Conservation (phyloP, 2,888 invertebrate species). For the Tetragnatha montana region DNA sequence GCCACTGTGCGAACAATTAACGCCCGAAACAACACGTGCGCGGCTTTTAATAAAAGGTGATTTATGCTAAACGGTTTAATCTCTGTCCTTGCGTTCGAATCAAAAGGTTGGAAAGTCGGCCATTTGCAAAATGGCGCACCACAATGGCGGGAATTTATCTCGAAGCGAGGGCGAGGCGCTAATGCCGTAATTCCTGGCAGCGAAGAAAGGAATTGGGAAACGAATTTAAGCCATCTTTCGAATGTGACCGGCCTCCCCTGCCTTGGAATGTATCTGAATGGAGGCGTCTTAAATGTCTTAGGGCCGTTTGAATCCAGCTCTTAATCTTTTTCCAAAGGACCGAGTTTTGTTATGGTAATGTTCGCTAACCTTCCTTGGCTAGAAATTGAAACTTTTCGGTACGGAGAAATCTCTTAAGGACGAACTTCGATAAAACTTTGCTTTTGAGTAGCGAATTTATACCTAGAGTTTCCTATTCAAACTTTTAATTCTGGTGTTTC, state of each 20-base stretch:
- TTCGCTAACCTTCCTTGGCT: no score
- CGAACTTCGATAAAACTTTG: no score
- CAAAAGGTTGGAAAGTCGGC: conserved; percentile 55
- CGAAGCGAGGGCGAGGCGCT: conserved; percentile 29
- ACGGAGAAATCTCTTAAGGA: no score
- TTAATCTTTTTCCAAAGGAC: no score
- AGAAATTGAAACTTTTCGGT: no score
- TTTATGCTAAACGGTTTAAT: conserved; percentile 68
- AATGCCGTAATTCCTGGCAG: conserved; percentile 60
- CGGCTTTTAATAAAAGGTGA: conserved; percentile 68
- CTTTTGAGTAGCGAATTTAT: no score
- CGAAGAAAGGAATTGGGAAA: conserved; percentile 61
- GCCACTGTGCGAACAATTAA: conserved; percentile 65
- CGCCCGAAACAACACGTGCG: conserved; percentile 50
- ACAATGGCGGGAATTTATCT: conserved; percentile 63
- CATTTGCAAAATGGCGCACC: conserved; percentile 51
- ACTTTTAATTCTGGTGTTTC: no score
- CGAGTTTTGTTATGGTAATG: no score
- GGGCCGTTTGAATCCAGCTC: no score
- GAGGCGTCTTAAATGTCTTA: no score
- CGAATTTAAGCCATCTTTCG: conserved; percentile 52
- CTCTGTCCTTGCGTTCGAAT: conserved; percentile 51
- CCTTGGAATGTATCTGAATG: no score
- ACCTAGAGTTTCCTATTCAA: no score
- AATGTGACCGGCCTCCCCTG: not conserved